A percentile compares a stretch with the other conserved stretches of the same genome.
phyloP scores from a whole-genome alignment of 2,113 vertebrate genomes.

The Rissa tridactyla region DNA sequence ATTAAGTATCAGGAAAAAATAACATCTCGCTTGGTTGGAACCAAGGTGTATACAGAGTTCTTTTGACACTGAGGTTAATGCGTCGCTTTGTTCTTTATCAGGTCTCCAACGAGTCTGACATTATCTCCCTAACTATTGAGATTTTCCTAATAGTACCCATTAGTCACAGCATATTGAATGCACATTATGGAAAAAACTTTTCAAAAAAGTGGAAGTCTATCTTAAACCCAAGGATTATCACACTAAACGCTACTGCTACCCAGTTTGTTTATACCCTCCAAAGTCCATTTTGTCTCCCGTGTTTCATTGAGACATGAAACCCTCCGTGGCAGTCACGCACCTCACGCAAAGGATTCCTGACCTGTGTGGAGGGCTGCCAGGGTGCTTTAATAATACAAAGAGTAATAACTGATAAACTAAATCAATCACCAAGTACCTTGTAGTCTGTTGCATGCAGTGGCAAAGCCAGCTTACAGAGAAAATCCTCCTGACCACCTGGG shows the following conservation, averaged over 20 bases:
- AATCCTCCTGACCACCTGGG: neutral
- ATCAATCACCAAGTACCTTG: neutral
- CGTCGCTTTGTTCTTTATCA: constrained; percentile 8
- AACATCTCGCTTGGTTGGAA: neutral
- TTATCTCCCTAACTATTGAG: neutral
- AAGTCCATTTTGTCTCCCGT: neutral
- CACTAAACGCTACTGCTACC: neutral
- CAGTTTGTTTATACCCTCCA: neutral
- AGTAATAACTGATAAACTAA: neutral
- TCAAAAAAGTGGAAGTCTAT: neutral
- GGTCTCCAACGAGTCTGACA: neutral
- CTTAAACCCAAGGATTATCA: neutral
- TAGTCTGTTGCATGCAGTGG: neutral
- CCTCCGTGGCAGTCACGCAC: neutral
- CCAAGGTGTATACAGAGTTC: neutral
- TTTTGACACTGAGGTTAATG: constrained; percentile 10
- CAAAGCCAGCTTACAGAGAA: neutral
- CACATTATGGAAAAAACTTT: neutral
- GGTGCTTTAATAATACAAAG: neutral
- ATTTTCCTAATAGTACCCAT: constrained; percentile 9
- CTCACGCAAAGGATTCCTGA: neutral
- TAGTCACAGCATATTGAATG: neutral
- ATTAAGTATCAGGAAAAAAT: neutral
- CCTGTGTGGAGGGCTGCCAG: neutral
- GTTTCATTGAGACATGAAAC: neutral